Conservation (phyloP, 2,113 vertebrate species). For the Opisthocomus hoazin region DNA sequence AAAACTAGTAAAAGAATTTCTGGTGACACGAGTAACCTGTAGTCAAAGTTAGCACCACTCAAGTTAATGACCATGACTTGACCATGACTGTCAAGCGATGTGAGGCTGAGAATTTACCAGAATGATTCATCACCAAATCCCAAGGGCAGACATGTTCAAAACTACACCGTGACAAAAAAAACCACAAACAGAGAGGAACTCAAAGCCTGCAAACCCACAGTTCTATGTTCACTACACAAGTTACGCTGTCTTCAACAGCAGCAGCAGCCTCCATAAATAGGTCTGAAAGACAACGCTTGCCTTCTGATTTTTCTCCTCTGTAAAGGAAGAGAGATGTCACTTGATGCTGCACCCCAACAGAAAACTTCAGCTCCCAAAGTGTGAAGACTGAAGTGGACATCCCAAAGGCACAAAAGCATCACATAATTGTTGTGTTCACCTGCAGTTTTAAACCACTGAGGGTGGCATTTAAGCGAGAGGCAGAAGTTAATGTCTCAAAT, state of each 20-base stretch:
- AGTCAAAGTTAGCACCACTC: background rate
- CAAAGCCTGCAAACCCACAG: background rate
- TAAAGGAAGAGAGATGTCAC: background rate
- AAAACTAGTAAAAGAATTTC: background rate
- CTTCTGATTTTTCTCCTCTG: background rate
- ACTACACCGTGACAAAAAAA: background rate
- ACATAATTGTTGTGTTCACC: background rate
- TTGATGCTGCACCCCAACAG: background rate
- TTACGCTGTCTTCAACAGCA: background rate
- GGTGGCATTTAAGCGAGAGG: background rate
- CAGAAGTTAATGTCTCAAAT: background rate
- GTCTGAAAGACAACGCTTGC: background rate
- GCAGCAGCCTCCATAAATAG: background rate
- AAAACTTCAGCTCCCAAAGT: background rate
- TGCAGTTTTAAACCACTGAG: background rate
- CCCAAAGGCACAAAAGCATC: background rate
- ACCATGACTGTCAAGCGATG: background rate
- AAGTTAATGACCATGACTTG: background rate
- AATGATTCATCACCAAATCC: background rate
- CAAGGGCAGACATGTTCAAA: background rate
- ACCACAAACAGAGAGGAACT: background rate
- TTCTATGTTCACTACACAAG: background rate
- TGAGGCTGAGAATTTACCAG: background rate
- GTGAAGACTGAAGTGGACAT: background rate
- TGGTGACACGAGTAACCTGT: fast-evolving